Base-by-base conservation (phyloP, 2,797 vertebrate species). In the Sardinella longiceps region DNA sequence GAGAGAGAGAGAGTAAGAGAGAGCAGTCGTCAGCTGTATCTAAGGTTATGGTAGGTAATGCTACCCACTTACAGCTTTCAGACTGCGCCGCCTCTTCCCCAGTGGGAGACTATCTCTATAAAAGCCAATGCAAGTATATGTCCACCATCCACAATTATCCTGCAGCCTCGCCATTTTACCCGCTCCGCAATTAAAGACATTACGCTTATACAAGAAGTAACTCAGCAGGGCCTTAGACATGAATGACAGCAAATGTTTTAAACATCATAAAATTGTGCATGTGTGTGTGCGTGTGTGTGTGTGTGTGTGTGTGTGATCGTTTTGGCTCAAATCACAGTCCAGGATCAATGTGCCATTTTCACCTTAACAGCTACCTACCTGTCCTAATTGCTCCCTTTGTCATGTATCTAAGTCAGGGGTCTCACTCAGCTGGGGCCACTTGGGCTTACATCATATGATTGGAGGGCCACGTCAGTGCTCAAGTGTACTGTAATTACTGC, bases 161-260 rank as follows among this genome's bases (percentile, higher is more conserved):
- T 33, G 74, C 33, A 56, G 87, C 80, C 82, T 51, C 83, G 53
- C 48, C 43, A 56, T 82, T 86, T 82, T 63, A 60, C 60, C 66
- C 74, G 51, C 83, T 84, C n/a, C 28, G 81, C 63, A 86, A 88
- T 85, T 80, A 84, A 84, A 80, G 45, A 33, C 81, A 60, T 86
- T 83, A 84, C 33, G 51, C 43, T 83, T 74, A 87, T 45, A 50
- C 81, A 87, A 86, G 10, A 28, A 7, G 7, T 18, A 80, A 63
- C 63, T 30, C 80, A 33, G 53, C 39, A 30, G 12, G 18, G 43
- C 15, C 53, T 84, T 83, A 51, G 46, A 80, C 82, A 85, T 48
- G n/a, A 77, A 80, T 77, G 74, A 84, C 86, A 82, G 77, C 14
- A 48, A 46, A 46, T 80, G 46, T 82, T 85, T 77, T 85, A 83